A percentile compares a stretch with the other conserved stretches of the same genome.
Evolutionary conservation across 2,113 vertebrate genomes (phyloP).

Genomic region (Oxyura jamaicensis): DNA sequence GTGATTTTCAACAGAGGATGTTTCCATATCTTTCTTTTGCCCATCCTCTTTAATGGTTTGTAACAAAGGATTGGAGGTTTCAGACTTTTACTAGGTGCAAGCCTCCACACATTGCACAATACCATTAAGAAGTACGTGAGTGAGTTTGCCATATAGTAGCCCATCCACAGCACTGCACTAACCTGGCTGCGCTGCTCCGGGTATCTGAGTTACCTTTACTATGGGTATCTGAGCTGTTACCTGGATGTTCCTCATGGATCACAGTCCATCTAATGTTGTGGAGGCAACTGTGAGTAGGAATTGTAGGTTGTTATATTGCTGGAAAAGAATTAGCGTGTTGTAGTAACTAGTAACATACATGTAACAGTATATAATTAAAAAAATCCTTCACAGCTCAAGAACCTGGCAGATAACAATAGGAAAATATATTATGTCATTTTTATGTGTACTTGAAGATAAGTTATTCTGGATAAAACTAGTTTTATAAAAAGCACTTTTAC

Average conservation of each 20-base stretch:
- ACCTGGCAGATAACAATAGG: background rate
- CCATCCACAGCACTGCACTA: background rate
- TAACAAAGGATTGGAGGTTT: background rate
- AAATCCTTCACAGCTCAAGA: background rate
- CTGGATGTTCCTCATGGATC: background rate
- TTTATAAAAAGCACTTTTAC: background rate
- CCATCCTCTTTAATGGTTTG: background rate
- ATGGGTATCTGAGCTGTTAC: background rate
- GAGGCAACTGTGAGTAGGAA: background rate
- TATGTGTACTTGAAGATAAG: background rate
- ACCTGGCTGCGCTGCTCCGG: fast-evolving
- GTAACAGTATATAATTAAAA: background rate
- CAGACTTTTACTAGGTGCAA: background rate
- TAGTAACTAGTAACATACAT: background rate
- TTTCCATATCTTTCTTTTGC: too few species aligned
- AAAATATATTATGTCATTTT: background rate
- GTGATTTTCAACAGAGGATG: background rate
- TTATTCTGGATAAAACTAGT: background rate
- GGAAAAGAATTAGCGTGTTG: background rate
- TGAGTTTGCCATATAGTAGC: background rate
- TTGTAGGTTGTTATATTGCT: background rate
- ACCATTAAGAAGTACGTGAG: fast-evolving
- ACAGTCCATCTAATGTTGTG: background rate
- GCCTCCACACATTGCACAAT: background rate
- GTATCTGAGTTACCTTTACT: background rate